Percentiles rank a stretch among this genome's conserved stretches.
phyloP scores from a whole-genome alignment of 2,113 vertebrate species.

The Enhydra lutris region DNA sequence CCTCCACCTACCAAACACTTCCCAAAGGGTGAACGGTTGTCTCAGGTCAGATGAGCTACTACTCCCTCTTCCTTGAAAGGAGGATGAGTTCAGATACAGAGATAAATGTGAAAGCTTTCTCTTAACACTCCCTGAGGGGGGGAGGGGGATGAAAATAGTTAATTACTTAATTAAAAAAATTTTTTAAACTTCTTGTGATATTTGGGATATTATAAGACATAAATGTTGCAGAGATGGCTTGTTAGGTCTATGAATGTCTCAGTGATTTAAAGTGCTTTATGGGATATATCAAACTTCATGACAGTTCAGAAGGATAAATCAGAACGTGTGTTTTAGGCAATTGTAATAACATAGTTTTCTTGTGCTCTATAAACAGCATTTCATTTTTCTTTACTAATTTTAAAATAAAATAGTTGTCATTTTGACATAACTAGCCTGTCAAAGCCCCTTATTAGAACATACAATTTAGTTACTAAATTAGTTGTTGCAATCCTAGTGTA shows the following conservation, averaged over 20 bases:
- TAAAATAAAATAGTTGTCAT: constrained; percentile 26
- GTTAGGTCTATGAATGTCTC: neutral
- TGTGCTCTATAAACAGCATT: neutral
- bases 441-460: neutral
- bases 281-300: neutral
- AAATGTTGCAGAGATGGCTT: neutral
- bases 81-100: neutral
- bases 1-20: neutral
- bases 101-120: neutral
- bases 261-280: neutral
- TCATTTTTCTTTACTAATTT: constrained; percentile 29
- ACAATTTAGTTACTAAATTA: neutral
- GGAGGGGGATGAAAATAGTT: neutral
- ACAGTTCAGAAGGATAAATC: neutral
- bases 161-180: neutral
- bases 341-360: neutral
- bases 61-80: neutral
- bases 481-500: neutral
- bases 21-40: neutral
- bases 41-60: neutral
- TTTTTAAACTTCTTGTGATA: neutral
- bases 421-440: neutral
- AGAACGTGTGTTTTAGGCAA: neutral
- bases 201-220: neutral
- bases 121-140: neutral